These are phyloP conservation scores for Telmatherina bonti DNA, from an alignment of 2,797 vertebrate species.

Conservation along the genomic window DNA sequence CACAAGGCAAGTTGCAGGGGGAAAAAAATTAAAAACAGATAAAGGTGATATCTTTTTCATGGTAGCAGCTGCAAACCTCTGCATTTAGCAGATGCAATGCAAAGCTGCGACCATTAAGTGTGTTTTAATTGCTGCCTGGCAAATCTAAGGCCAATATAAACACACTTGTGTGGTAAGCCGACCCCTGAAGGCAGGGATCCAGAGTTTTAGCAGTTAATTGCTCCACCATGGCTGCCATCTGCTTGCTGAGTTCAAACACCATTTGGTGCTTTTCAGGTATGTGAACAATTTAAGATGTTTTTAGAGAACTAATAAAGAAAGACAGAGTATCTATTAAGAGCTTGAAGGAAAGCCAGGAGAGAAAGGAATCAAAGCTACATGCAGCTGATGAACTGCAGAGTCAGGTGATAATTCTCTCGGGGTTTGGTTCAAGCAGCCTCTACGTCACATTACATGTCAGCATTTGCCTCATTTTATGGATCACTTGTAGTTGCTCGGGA, in stretches of 20 bases:
- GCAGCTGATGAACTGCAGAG: background rate
- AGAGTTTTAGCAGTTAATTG: constrained; percentile 13
- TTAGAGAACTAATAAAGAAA: background rate
- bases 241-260: background rate
- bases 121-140: background rate
- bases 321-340: background rate
- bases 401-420: background rate
- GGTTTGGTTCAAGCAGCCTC: background rate
- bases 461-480: constrained; percentile 5
- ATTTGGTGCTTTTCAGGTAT: background rate
- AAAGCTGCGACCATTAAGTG: background rate
- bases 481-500: background rate
- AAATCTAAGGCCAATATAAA: background rate
- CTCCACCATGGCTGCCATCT: constrained; percentile 4
- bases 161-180: background rate
- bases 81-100: background rate
- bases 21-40: background rate
- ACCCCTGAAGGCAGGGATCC: background rate
- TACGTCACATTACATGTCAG: background rate
- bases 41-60: background rate
- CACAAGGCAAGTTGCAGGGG: too few relatives aligned
- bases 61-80: background rate
- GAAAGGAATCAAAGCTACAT: background rate
- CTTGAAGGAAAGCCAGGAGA: background rate
- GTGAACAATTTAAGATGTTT: background rate